These are phyloP conservation scores for Eupithecia exiguata DNA, from an alignment of 2,888 invertebrate species.

Conservation along the genomic window DNA sequence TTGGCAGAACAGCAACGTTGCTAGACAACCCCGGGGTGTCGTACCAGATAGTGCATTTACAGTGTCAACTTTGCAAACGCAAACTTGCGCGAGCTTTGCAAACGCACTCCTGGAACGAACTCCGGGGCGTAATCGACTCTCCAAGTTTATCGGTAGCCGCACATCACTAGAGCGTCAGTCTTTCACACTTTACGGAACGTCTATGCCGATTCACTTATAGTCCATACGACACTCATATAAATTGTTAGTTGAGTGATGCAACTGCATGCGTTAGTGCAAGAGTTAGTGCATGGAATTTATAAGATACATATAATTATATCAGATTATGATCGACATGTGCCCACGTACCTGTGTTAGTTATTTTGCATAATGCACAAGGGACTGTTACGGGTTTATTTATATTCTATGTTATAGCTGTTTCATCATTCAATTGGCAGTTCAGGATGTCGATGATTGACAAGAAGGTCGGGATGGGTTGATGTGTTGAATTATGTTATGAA, in stretches of 20 bases:
- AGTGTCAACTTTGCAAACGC: constrained; percentile 86
- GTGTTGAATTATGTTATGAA: constrained; percentile 36
- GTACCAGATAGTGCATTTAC: constrained; percentile 99
- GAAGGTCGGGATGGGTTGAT: constrained; percentile 39
- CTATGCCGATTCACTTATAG: constrained; percentile 69
- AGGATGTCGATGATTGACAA: constrained; percentile 52
- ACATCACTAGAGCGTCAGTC: constrained; percentile 71
- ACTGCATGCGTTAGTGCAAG: constrained; percentile 45
- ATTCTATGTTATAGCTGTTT: constrained; percentile 54
- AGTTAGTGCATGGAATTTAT: constrained; percentile 49
- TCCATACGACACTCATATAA: constrained; percentile 46
- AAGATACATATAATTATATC: constrained; percentile 31
- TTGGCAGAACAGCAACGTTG: constrained; percentile 71
- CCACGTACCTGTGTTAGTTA: constrained; percentile 38
- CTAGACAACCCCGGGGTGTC: constrained; percentile 91
- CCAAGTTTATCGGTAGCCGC: constrained; percentile 67
- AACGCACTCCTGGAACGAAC: constrained; percentile 99
- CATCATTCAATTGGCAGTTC: constrained; percentile 57
- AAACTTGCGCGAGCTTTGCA: constrained; percentile 88
- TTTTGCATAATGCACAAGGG: constrained; percentile 46
- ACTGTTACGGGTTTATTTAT: constrained; percentile 48
- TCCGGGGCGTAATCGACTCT: constrained; percentile 86
- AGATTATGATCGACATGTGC: constrained; percentile 34
- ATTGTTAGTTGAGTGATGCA: constrained; percentile 35
- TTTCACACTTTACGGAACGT: constrained; percentile 66